A percentile compares a stretch with the other conserved stretches of the same genome.
Evolutionary conservation across 37 sponge, comb jelly and placozoan genomes (phyloP).

Genomic region (Theonella swinhoei): DNA sequence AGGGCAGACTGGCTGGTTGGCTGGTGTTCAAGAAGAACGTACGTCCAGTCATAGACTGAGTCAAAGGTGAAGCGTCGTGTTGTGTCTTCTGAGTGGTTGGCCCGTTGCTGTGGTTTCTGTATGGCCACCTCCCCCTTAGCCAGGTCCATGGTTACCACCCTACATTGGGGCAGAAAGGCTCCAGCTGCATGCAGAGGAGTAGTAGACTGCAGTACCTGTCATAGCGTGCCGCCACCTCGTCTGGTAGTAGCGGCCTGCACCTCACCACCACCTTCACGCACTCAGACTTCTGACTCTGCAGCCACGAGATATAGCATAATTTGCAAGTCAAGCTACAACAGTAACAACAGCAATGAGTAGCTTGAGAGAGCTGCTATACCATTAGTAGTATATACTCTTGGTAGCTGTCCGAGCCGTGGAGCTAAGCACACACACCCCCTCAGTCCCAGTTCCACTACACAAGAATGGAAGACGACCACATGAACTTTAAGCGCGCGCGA

Average conservation of each 20-base stretch:
- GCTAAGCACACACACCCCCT: too few relatives aligned
- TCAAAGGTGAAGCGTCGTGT: slow-evolving; percentile 95
- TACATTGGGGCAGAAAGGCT: background rate
- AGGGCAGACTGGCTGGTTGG: background rate
- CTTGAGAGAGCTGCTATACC: too few relatives aligned
- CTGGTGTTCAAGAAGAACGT: too few relatives aligned
- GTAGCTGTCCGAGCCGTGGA: too few relatives aligned
- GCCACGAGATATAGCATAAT: background rate
- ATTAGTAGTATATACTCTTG: too few relatives aligned
- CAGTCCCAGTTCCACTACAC: too few relatives aligned
- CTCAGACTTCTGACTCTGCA: slow-evolving; percentile 80
- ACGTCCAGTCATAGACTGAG: slow-evolving; percentile 95
- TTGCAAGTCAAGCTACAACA: too few relatives aligned
- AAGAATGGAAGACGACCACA: too few relatives aligned
- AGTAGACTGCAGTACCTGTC: slow-evolving; percentile 50
- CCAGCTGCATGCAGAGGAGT: background rate
- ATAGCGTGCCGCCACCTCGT: slow-evolving; percentile 66
- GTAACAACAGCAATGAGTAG: too few relatives aligned
- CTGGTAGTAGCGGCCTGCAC: slow-evolving; percentile 87
- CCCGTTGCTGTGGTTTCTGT: slow-evolving; percentile 51
- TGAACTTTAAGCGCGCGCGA: too few relatives aligned
- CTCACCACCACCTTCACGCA: slow-evolving; percentile 94
- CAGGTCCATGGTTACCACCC: slow-evolving; percentile 86
- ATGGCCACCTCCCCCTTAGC: slow-evolving; percentile 65
- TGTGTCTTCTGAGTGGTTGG: slow-evolving; percentile 46